Base-by-base conservation (phyloP, 2,113 vertebrate species). In the Casuarius casuarius region DNA sequence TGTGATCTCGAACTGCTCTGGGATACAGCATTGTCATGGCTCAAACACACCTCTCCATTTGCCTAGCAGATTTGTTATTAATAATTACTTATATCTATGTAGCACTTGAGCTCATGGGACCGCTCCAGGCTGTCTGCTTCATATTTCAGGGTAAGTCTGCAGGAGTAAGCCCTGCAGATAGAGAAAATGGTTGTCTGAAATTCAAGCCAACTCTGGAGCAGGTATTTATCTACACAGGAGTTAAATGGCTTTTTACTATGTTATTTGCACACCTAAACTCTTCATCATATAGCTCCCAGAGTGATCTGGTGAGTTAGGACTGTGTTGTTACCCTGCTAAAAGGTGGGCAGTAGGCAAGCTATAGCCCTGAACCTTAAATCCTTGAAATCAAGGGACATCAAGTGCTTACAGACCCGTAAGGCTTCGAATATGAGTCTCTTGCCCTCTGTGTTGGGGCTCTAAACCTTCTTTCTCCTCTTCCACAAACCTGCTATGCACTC, bases 51-150 rank as follows among this genome's bases (percentile, higher is more conserved):
- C 65, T 91, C 71, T 35, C 31, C 3, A 5, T 79, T 68, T 82
- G 26, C 40, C 74, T 79, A 46, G 26, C 15, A 63, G 58, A 63
- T 77, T 80, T 79, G 7, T 87, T 35, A 46, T 54, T 16, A 87
- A 66, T 65, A 79, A 63, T 79, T 92, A 13, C 67, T 92, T 49
- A 58, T 8, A 62, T 49, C n/a, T 56, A 6, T 49, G 84, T 31
- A 84, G 80, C 2, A 1, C 73, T 51, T n/a, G n/a, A 91, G 77
- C 76, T 85, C 40, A 7, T 52, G 66, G 52, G 38, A 46, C 73
- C 92, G 86, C 91, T 94, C 44, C 67, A 62, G 89, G 84, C 67
- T 91, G 31, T 26, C 59, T 74, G 52, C 74, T 86, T 67, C 8
- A 2, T 5, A 5, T 78, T 92, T 35, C 62, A 54, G 58, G 16